Conservation (phyloP, 1,140 invertebrate species). For the Neodiprion fabricii region DNA sequence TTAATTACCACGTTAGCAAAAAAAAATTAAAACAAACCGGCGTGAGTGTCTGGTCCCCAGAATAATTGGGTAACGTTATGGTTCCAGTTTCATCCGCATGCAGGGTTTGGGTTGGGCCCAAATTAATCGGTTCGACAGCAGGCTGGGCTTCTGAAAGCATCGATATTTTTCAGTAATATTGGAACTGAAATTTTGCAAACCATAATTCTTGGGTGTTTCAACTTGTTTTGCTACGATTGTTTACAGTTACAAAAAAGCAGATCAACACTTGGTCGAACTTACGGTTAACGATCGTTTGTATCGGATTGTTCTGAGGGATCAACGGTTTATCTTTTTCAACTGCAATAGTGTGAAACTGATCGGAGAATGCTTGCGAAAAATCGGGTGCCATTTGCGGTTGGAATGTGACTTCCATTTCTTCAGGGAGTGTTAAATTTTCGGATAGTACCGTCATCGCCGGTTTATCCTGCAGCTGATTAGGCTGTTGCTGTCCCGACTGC, state of each 20-base stretch:
- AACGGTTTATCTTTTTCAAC: constrained; percentile 36
- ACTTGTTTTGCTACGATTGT: too few species aligned
- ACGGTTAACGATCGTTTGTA: constrained; percentile 33
- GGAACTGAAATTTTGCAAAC: too few species aligned
- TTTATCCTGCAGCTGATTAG: constrained; percentile 24
- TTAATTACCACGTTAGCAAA: constrained; percentile 4
- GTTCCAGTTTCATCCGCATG: constrained; percentile 54
- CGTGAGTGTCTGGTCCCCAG: constrained; percentile 48
- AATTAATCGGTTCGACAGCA: constrained; percentile 33
- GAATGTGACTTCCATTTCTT: constrained; percentile 39
- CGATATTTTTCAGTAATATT: background rate
- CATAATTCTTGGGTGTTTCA: too few species aligned
- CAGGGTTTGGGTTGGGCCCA: constrained; percentile 46
- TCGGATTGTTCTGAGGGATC: constrained; percentile 28
- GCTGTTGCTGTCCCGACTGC: constrained; percentile 32
- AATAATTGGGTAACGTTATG: constrained; percentile 51
- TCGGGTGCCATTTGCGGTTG: constrained; percentile 42
- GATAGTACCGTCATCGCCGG: constrained; percentile 22
- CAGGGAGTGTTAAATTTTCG: constrained; percentile 32
- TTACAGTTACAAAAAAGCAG: too few species aligned
- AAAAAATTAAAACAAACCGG: constrained; percentile 39
- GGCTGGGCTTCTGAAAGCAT: constrained; percentile 39
- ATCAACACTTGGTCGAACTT: constrained; percentile 13
- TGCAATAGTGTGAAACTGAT: constrained; percentile 38
- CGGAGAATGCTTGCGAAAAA: constrained; percentile 44